Base-by-base conservation (phyloP, 1,140 invertebrate species). In the Drosophila mayri region DNA sequence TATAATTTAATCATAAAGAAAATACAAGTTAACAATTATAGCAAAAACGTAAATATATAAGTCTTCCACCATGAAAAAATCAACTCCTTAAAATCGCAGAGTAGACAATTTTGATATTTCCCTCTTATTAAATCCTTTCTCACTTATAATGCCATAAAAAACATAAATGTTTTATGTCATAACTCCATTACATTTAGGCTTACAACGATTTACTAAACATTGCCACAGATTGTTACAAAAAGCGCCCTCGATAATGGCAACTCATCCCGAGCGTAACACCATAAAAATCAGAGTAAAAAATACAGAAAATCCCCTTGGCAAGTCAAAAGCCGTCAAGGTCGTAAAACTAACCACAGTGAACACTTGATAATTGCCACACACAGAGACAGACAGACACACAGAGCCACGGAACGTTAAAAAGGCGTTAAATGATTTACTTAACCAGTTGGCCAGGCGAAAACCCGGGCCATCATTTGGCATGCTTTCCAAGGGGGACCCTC, bases 341-440 rank as follows among this genome's bases (percentile, higher is more conserved):
- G 38, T 72, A 72, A 73, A 49, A 73, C 28, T 60, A 67, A 60
- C 54, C 73, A 76, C 59, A 62, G 43, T 65, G 49, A 73, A 54
- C 63, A 85, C 83, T 75, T 74, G 61, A 81, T 79, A 79, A 76
- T 76, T 64, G 49, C 35, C 59, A 55, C 76, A 70, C 47, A 66
- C 58, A 63, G 32, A 46, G 32, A 30, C 28, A 28, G 37, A 43
- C 35, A 52, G n/a, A 11, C 35, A 47, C 16, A 49, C 8, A 25
- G 11, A 32, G 3, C 3, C 49, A 52, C 30, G 30, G 18, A 79
- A 83, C 43, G 63, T 52, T 55, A 52, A 90, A 85, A 83, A 84
- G 77, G 80, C 84, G 85, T 88, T 84, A 88, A 87, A 71, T 88
- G 81, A 88, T 87, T 84, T 80, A 88, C 85, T 88, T 88, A 81